Percentiles rank a stretch among this genome's conserved stretches.
Conservation (phyloP, 2,797 vertebrate species). For the Garrulus glandarius region DNA sequence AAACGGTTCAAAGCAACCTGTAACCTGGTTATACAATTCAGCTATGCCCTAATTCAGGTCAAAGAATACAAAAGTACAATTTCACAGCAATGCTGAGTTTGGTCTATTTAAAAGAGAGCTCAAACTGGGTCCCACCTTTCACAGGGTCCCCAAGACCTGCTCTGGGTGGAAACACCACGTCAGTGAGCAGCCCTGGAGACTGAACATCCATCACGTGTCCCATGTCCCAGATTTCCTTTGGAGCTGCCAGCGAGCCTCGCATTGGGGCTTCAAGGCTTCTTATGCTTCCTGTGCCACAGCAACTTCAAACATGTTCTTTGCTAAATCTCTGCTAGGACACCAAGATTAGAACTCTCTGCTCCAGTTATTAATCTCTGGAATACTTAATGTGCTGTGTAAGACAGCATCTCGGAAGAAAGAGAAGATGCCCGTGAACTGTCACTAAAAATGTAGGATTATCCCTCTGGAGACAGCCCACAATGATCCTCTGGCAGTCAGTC, state of each 20-base stretch:
- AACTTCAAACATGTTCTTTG: slow-evolving; percentile 21
- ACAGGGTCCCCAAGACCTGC: background rate
- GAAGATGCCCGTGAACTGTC: slow-evolving; percentile 21
- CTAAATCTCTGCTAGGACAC: slow-evolving; percentile 43
- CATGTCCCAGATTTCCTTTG: slow-evolving; percentile 25
- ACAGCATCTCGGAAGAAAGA: slow-evolving; percentile 1
- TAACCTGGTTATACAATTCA: background rate
- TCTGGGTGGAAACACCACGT: background rate
- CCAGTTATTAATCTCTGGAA: slow-evolving; percentile 40
- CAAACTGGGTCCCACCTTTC: slow-evolving; percentile 38
- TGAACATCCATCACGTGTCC: background rate
- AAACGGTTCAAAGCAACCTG: background rate
- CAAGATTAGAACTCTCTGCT: slow-evolving; percentile 44
- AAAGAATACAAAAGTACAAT: background rate
- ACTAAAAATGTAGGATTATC: slow-evolving; percentile 46
- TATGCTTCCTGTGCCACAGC: background rate
- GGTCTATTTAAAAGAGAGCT: slow-evolving; percentile 35
- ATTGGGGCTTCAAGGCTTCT: slow-evolving; percentile 33
- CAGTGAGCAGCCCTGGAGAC: slow-evolving; percentile 37
- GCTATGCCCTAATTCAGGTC: background rate
- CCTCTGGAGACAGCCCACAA: slow-evolving; percentile 10
- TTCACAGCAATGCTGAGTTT: background rate
- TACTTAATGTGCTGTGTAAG: slow-evolving; percentile 32
- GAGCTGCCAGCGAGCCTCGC: background rate
- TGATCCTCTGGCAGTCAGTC: slow-evolving; percentile 19